Conservation (phyloP, 2,113 vertebrate genomes). For the Gobiocypris rarus region DNA sequence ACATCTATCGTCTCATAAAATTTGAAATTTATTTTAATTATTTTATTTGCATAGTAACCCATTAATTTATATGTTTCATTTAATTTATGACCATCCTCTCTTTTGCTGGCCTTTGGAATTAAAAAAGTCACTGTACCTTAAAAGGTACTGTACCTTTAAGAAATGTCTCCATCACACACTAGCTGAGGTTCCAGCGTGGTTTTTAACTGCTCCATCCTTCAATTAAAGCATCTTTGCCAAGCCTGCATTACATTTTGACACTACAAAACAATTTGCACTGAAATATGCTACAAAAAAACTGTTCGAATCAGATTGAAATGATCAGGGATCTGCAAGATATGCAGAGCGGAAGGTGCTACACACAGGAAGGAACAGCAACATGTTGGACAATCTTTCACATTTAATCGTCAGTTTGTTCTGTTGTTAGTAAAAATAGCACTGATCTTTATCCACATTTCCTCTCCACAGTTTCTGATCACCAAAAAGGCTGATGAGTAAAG, state of each 20-base stretch:
- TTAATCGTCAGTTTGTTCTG: no score
- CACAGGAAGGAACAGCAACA: no score
- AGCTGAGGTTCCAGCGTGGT: neutral
- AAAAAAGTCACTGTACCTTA: neutral
- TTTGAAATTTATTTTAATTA: neutral
- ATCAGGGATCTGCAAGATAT: neutral
- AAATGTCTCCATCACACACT: neutral
- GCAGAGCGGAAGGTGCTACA: neutral
- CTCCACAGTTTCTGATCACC: no score
- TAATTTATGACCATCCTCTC: neutral
- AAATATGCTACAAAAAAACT: neutral
- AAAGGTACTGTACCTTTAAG: neutral
- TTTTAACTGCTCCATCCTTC: neutral
- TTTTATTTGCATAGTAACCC: neutral
- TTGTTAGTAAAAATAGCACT: no score
- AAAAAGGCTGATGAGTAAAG: no score
- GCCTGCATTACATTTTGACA: neutral
- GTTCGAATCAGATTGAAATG: neutral
- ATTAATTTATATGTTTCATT: no score
- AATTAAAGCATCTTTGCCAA: neutral
- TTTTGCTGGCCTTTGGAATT: neutral
- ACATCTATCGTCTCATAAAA: neutral
- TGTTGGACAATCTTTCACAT: no score
- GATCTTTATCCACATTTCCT: no score
- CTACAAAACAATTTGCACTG: neutral